Conservation (phyloP, 2,888 invertebrate genomes). For the Sarcophaga subvicina region DNA sequence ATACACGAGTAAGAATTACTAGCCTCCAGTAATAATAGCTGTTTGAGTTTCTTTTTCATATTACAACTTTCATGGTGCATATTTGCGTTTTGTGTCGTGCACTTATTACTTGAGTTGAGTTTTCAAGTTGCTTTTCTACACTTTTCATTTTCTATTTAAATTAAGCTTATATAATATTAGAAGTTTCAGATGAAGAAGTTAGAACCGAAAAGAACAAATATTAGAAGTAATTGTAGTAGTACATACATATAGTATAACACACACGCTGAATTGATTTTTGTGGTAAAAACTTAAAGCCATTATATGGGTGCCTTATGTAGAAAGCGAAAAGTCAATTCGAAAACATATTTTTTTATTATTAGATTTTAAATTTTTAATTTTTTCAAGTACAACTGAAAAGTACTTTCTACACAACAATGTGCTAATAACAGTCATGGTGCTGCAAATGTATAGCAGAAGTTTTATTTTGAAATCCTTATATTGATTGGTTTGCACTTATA, state of each 20-base stretch:
- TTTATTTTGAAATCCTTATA: no score
- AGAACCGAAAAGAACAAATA: slow-evolving; percentile 15
- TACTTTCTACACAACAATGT: no score
- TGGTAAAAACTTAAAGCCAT: not conserved
- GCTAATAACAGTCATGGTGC: no score
- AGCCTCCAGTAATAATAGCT: not conserved
- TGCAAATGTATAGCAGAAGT: no score
- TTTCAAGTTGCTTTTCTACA: not conserved
- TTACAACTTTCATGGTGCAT: not conserved
- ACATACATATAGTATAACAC: not conserved
- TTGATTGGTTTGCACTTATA: no score
- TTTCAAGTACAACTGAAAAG: no score
- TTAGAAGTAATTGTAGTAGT: not conserved
- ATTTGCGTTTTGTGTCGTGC: slow-evolving; percentile 36
- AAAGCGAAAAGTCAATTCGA: no score
- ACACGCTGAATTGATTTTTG: not conserved
- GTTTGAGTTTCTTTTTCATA: not conserved
- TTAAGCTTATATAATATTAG: slow-evolving; percentile 18
- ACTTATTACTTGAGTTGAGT: slow-evolving; percentile 20
- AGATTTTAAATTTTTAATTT: no score
- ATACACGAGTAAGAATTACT: not conserved
- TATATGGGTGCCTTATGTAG: no score
- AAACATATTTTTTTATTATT: no score
- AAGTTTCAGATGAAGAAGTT: not conserved
- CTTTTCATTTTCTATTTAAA: slow-evolving; percentile 23